phyloP scores from a whole-genome alignment of 2,113 vertebrate species.

The Ploceus nigricollis region DNA sequence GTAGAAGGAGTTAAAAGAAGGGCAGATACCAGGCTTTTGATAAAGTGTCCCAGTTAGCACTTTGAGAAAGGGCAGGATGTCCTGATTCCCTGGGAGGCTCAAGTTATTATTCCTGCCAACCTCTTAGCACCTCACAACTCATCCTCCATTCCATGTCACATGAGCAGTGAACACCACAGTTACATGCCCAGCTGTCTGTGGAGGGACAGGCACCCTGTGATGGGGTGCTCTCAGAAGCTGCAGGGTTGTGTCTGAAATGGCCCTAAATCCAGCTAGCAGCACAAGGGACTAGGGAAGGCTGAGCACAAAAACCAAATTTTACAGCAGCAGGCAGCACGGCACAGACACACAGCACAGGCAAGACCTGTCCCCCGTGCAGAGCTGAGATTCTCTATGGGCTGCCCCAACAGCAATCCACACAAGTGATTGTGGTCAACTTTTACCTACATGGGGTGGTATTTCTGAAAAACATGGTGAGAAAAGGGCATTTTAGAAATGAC shows the following conservation, averaged over 20 bases:
- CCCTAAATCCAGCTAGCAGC: background rate
- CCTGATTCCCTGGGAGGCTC: background rate
- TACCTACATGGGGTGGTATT: background rate
- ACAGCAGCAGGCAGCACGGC: background rate
- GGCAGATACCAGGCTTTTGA: background rate
- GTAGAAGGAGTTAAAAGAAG: background rate
- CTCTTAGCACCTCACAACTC: background rate
- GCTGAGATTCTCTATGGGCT: background rate
- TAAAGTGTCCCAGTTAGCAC: background rate
- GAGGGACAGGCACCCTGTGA: background rate
- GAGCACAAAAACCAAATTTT: background rate
- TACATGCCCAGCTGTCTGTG: background rate
- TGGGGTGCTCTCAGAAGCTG: background rate
- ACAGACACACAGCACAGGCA: background rate
- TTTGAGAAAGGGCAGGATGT: background rate
- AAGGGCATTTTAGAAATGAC: background rate
- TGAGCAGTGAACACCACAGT: background rate
- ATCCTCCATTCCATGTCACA: background rate
- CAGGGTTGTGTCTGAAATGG: background rate
- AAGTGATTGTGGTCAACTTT: background rate
- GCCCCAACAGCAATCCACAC: background rate
- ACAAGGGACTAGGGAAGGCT: background rate
- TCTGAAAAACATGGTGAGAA: background rate
- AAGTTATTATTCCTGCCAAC: conserved; percentile 18
- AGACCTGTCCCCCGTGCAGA: background rate